These are phyloP conservation scores for Oryctolagus cuniculus DNA, from an alignment of 2,113 vertebrate species.

Conservation along the genomic window DNA sequence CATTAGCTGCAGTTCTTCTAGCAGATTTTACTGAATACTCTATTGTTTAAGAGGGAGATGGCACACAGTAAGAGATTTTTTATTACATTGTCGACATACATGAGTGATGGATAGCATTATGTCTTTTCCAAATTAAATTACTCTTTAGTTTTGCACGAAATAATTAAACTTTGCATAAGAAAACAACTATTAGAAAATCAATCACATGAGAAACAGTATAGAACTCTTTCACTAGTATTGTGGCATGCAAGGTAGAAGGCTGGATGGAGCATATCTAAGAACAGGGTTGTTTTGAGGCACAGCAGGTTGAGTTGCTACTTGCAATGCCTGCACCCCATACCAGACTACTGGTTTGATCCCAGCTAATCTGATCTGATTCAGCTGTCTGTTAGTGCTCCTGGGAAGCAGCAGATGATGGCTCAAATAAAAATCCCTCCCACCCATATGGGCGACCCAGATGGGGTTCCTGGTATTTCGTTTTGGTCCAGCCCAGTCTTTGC, in stretches of 20 bases:
- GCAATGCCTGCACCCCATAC: no score
- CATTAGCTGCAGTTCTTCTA: neutral
- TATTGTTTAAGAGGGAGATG: neutral
- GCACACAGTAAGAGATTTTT: constrained; percentile 53
- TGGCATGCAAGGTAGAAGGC: neutral
- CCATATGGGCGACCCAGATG: no score
- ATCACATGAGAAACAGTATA: constrained; percentile 14
- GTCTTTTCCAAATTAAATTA: constrained; percentile 71
- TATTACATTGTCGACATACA: constrained; percentile 59
- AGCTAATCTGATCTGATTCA: no score
- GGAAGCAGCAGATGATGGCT: no score
- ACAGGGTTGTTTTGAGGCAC: neutral
- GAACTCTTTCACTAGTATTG: constrained; percentile 21
- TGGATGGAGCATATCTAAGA: neutral
- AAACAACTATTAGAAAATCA: constrained; percentile 48
- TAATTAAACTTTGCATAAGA: constrained; percentile 71
- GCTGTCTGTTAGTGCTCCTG: no score
- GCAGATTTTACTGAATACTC: neutral
- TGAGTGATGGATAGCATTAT: constrained; percentile 46
- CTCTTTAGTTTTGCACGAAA: constrained; percentile 52
- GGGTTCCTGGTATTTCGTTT: no score
- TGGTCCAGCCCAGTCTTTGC: no score
- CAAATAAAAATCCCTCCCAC: no score
- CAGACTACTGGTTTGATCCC: no score
- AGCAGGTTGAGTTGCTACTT: no score